Base-by-base conservation (phyloP, 2,797 vertebrate species). In the Serranus cabrilla region DNA sequence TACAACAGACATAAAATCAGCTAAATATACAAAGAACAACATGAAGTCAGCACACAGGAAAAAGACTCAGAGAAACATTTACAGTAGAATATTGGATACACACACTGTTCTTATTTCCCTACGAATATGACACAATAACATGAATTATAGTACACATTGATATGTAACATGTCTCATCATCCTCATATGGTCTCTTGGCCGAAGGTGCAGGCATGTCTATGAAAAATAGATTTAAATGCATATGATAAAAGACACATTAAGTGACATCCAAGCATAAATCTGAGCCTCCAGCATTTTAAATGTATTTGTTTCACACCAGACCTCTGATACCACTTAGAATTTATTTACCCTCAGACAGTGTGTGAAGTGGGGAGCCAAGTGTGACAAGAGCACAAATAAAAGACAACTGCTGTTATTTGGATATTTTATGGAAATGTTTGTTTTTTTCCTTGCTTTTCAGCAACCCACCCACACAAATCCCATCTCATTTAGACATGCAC, bases 401-500 rank as follows among this genome's bases (percentile, higher is more conserved):
- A 74, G 23, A 55, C 43, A 52, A 45, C 47, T 34, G 60, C 39
- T 65, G 49, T 49, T 65, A 13, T 11, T 25, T 51, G 13, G 40
- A 63, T 43, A 59, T 65, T 71, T 75, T 54, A 54, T 63, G 67
- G 57, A 76, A 74, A 72, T 82, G 12, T 13, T 9, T 58, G 17
- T 51, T 43, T 23, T 17, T 20, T 52, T 34, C 5, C 21, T 37
- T 47, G 27, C 2, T 23, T 58, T 46, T 20, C 37, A 51, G 16
- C 25, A 58, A 51, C 17, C 57, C 37, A 21, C 50, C 56, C 56
- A 61, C 61, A 34, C 67, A 52, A 51, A 72, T 65, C 31, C 21
- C 31, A 50, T 49, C 56, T 66, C 59, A 62, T 63, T 71, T 69
- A 49, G 16, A 52, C 50, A 39, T 12, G 7, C 45, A 46, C 23